Evolutionary conservation across 2,888 invertebrate genomes (phyloP), one percentile per base, ranked within the genome.

Genomic region (Melangyna quadrimaculata): DNA sequence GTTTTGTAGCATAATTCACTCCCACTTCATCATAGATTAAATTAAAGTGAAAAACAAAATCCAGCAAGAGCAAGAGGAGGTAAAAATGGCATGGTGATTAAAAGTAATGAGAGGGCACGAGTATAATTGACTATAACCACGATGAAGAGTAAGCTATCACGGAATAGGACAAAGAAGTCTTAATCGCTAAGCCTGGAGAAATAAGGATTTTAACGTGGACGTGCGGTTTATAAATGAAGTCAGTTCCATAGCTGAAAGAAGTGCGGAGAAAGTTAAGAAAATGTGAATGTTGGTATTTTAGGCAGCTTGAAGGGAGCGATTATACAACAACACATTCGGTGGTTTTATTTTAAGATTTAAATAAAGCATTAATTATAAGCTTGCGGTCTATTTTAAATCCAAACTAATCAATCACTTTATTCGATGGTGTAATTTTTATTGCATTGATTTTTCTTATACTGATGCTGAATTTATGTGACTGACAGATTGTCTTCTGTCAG

Each of bases 51-150:
- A 48, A 71, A 55, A 45, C 17, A 55, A 32, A 43, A 57, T 12
- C 40, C 12, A 3, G 3, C 9, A 59, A 10, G 17, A 45, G 45
- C 12, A 3, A 1, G 5, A 59, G 6, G 17, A 45, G 45, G 72
- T 43, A 35, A 22, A 51, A 78, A 65, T 51, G 45, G 65, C 40
- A 65, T 10, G 48, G 65, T 57, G 57, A 65, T 65, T 45, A 72
- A 79, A 73, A 57, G 24, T 48, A 79, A 67, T 53, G 29, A 24
- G 32, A 6, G 17, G 51, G 51, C 9, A 29, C 72, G 14, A 48
- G 40, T 51, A 73, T 61, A 67, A 73, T 73, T 35, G 79, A 67
- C 55, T 35, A 22, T 3, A 35, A 37, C 48, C 19, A 17, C 29
- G 32, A 73, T 35, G 24, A 17, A 51, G 40, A 32, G 29, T 57